Evolutionary conservation across 1,140 invertebrate species (phyloP).

Genomic region (Bursaphelenchus mucronatus): DNA sequence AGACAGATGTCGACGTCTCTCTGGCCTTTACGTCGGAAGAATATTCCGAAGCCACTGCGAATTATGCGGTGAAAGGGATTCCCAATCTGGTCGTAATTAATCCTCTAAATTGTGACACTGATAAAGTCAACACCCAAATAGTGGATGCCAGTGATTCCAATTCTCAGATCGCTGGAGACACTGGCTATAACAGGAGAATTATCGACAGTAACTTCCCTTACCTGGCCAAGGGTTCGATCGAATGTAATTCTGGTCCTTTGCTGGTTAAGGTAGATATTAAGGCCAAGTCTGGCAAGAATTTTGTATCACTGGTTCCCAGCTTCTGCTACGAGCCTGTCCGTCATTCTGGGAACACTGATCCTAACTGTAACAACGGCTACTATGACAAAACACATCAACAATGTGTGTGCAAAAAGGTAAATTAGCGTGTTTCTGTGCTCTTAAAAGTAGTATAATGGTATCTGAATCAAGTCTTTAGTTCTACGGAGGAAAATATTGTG

Average conservation of each 20-base stretch:
- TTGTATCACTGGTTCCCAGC: background rate
- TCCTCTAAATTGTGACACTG: background rate
- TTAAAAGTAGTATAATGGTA: too few relatives aligned
- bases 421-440: too few relatives aligned
- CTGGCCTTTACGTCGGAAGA: background rate
- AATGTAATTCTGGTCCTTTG: background rate
- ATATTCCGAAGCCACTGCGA: constrained; percentile 1
- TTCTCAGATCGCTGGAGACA: background rate
- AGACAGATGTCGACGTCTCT: background rate
- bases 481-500: constrained; percentile 2
- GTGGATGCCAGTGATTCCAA: constrained; percentile 1
- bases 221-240: background rate
- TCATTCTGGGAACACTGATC: too few relatives aligned
- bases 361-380: too few relatives aligned
- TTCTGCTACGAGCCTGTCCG: background rate
- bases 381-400: too few relatives aligned
- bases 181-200: background rate
- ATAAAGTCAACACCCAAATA: background rate
- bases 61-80: background rate
- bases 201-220: background rate
- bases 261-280: background rate
- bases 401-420: too few relatives aligned
- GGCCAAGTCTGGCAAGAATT: background rate
- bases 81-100: background rate
- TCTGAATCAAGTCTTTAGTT: background rate